These are phyloP conservation scores for Colletes latitarsis DNA, from an alignment of 1,140 invertebrate genomes.

Conservation along the genomic window DNA sequence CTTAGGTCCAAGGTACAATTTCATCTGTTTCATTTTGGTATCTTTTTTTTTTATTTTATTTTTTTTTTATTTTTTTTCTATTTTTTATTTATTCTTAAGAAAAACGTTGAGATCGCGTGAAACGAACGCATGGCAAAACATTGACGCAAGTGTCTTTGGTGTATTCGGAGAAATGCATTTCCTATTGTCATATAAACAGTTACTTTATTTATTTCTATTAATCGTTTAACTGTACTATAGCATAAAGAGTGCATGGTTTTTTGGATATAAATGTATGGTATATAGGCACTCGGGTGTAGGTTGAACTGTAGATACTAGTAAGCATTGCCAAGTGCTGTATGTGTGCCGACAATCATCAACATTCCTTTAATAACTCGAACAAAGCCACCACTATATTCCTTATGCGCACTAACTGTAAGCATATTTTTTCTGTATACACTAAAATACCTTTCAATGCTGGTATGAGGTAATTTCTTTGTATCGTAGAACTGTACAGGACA, in stretches of 20 bases:
- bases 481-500: conserved; percentile 20
- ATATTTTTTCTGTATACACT: conserved; percentile 59
- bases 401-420: conserved; percentile 70
- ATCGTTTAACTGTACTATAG: conserved; percentile 46
- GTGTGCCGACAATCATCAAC: conserved; percentile 82
- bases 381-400: conserved; percentile 72
- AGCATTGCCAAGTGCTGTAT: conserved; percentile 82
- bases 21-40: neutral
- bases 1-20: neutral
- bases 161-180: conserved; percentile 41
- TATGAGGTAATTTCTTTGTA: conserved; percentile 52
- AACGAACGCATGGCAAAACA: conserved; percentile 22
- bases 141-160: conserved; percentile 13
- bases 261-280: conserved; percentile 77
- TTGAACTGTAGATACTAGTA: conserved; percentile 74
- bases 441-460: conserved; percentile 56
- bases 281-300: conserved; percentile 77
- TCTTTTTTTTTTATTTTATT: neutral
- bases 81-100: neutral
- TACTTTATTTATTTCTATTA: conserved; percentile 51
- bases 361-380: conserved; percentile 76
- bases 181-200: conserved; percentile 34
- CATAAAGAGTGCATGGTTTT: conserved; percentile 77
- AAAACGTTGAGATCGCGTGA: neutral
- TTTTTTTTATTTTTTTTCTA: neutral